phyloP scores from a whole-genome alignment of 2,797 vertebrate species.

The Brachyrhaphis roseni region DNA sequence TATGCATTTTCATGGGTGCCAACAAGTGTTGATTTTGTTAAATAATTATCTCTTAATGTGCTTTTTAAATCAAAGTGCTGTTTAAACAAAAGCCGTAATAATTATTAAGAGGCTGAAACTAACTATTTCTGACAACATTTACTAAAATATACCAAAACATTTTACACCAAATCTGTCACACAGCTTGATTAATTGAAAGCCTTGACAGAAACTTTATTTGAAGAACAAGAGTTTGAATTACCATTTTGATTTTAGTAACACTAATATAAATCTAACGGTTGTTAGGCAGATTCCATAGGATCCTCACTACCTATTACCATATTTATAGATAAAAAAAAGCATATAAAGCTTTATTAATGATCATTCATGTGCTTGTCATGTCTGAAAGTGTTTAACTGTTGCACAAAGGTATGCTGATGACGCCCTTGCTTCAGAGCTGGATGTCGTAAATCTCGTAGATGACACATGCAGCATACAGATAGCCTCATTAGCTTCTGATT shows the following conservation, averaged over 20 bases:
- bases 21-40: neutral
- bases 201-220: neutral
- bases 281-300: conserved; percentile 35
- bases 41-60: neutral
- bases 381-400: conserved; percentile 34
- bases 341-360: conserved; percentile 25
- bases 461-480: conserved; percentile 57
- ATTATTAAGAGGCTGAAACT: neutral
- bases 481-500: conserved; percentile 67
- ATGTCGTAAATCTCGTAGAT: conserved; percentile 40
- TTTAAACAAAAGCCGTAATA: neutral
- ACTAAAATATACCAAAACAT: neutral
- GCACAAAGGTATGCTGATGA: conserved; percentile 7
- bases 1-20: neutral
- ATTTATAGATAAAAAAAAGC: neutral
- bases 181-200: neutral
- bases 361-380: conserved; percentile 27
- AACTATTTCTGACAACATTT: neutral
- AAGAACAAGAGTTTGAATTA: conserved; percentile 1
- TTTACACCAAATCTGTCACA: neutral
- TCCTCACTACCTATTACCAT: conserved; percentile 33
- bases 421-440: conserved; percentile 4
- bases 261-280: conserved; percentile 53
- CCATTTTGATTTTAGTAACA: conserved; percentile 39
- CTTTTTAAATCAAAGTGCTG: neutral